A percentile compares a stretch with the other conserved stretches of the same genome.
Evolutionary conservation across 2,113 vertebrate genomes (phyloP).

Genomic region (Xiphophorus maculatus): DNA sequence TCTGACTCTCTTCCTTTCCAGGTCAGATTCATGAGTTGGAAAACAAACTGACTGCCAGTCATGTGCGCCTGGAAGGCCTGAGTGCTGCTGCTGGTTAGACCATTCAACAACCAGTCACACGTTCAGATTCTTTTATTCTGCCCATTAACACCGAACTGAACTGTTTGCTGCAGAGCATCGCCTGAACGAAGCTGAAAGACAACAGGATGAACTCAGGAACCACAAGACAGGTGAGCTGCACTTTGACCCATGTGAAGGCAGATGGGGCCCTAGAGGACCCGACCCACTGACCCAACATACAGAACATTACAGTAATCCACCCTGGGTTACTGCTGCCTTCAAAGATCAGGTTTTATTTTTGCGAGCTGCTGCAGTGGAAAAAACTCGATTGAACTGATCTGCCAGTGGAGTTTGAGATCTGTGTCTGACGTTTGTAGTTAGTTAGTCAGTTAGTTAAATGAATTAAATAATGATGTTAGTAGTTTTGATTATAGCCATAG

Average conservation of each 20-base stretch:
- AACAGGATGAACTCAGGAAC: not conserved
- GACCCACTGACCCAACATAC: too few species aligned
- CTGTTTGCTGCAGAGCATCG: not conserved
- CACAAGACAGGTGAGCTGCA: not conserved
- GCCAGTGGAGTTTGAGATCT: too few species aligned
- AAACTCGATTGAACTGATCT: too few species aligned
- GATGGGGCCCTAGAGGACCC: too few species aligned
- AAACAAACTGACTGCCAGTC: slow-evolving; percentile 18
- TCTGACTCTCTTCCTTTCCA: not conserved
- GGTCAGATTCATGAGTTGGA: slow-evolving; percentile 10
- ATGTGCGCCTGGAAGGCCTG: slow-evolving; percentile 11
- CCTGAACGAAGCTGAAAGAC: not conserved
- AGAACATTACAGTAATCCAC: too few species aligned
- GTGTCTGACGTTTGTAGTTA: not conserved
- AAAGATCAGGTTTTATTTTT: too few species aligned
- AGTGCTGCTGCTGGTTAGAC: slow-evolving; percentile 7
- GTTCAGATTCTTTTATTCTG: not conserved
- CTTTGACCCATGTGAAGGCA: not conserved
- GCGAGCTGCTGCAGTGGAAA: too few species aligned
- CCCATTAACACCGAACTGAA: too few species aligned
- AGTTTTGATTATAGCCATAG: not conserved
- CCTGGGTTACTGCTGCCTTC: too few species aligned
- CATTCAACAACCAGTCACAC: not conserved
- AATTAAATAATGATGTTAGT: not conserved
- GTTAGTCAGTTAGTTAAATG: not conserved